Evolutionary conservation across 2,113 vertebrate species (phyloP).

Genomic region (Talpa occidentalis): DNA sequence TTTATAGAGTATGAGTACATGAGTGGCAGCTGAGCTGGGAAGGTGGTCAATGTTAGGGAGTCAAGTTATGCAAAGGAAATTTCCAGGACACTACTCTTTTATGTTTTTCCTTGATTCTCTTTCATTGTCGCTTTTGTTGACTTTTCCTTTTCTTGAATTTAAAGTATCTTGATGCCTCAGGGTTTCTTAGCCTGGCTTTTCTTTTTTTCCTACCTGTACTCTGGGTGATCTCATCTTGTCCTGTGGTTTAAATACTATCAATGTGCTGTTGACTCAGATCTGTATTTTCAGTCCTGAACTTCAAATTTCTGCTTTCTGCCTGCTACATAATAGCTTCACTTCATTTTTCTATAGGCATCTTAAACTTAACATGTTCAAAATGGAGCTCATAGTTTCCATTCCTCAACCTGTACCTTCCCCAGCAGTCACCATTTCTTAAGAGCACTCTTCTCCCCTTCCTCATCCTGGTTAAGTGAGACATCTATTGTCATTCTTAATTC

Average conservation of each 20-base stretch:
- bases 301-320: neutral
- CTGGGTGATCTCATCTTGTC: neutral
- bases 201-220: neutral
- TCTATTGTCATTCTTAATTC: neutral
- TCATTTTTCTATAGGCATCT: slow-evolving; percentile 1
- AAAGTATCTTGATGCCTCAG: neutral
- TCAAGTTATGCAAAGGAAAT: neutral
- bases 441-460: neutral
- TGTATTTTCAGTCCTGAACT: slow-evolving; percentile 16
- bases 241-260: neutral
- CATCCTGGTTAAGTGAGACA: neutral
- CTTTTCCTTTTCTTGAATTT: neutral
- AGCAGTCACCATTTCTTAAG: neutral
- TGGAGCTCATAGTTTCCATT: slow-evolving; percentile 6
- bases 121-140: neutral
- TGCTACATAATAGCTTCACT: neutral
- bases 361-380: neutral
- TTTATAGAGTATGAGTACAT: neutral
- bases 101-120: neutral
- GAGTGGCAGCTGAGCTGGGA: neutral
- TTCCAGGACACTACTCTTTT: neutral
- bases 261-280: slow-evolving; percentile 17
- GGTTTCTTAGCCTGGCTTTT: neutral
- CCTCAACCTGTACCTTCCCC: neutral
- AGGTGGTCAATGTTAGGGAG: neutral